phyloP scores from a whole-genome alignment of 30 jellyfish, hydroid and myxozoan genomes.

The Aurelia coerulea region DNA sequence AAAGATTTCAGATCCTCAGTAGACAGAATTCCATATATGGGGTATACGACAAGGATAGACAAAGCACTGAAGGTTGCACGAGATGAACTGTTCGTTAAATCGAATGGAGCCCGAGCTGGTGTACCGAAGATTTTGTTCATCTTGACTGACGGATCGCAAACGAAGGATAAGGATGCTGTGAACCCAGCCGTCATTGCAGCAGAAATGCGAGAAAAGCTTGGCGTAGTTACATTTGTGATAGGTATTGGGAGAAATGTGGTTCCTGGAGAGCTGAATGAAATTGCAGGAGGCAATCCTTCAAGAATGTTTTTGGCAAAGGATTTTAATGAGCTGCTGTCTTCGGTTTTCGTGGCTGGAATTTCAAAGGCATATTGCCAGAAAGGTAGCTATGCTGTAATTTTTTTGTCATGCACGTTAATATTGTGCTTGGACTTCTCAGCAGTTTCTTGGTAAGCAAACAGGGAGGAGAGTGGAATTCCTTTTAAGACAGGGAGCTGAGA shows the following conservation, averaged over 20 bases:
- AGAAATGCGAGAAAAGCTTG: slow-evolving; percentile 49
- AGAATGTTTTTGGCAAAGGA: slow-evolving; percentile 65
- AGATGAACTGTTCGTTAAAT: slow-evolving; percentile 25
- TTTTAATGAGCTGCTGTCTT: slow-evolving; percentile 58
- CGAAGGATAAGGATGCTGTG: slow-evolving; percentile 65
- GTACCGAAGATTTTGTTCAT: slow-evolving; percentile 53
- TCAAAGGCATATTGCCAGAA: slow-evolving; percentile 32
- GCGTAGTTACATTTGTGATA: slow-evolving; percentile 50
- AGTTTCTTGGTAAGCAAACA: too few relatives aligned
- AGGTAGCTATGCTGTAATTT: slow-evolving; percentile 12
- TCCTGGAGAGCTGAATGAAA: slow-evolving; percentile 60
- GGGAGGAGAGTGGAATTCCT: too few relatives aligned
- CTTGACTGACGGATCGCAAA: slow-evolving; percentile 68
- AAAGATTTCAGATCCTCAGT: slow-evolving; percentile 41
- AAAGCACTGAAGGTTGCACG: slow-evolving; percentile 51
- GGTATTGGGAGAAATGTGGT: slow-evolving; percentile 81
- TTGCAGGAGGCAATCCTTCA: slow-evolving; percentile 54
- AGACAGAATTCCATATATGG: slow-evolving; percentile 45
- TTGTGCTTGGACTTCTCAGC: too few relatives aligned
- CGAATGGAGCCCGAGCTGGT: slow-evolving; percentile 55
- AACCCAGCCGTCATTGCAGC: slow-evolving; percentile 71
- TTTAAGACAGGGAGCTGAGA: too few relatives aligned
- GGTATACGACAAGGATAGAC: slow-evolving; percentile 72
- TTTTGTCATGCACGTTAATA: too few relatives aligned
- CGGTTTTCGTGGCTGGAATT: slow-evolving; percentile 43